phyloP scores from a whole-genome alignment of 2,888 invertebrate genomes.

The Drosophila pseudotakahashii region DNA sequence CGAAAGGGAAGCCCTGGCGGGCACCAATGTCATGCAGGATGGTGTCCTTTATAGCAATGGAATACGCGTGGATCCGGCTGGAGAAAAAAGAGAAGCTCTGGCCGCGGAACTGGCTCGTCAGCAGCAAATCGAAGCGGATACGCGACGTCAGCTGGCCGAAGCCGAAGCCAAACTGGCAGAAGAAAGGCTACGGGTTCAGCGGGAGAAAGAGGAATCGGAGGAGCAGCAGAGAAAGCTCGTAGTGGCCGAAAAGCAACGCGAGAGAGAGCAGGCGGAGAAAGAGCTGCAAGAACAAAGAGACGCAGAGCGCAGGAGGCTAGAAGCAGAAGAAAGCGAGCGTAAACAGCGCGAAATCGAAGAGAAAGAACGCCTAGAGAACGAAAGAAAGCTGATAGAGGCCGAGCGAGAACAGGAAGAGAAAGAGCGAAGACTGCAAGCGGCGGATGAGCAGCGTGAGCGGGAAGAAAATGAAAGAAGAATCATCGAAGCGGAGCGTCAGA shows the following conservation, averaged over 20 bases:
- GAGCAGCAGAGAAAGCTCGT: slow-evolving; percentile 53
- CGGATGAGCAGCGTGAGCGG: slow-evolving; percentile 36
- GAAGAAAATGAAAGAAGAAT: slow-evolving; percentile 51
- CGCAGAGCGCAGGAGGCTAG: slow-evolving; percentile 16
- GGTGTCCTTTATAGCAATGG: slow-evolving; percentile 83
- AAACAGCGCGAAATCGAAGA: slow-evolving; percentile 25
- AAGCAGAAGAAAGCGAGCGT: slow-evolving; percentile 8
- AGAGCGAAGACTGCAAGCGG: slow-evolving; percentile 36
- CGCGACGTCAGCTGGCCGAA: slow-evolving; percentile 74
- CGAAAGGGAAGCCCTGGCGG: slow-evolving; percentile 63
- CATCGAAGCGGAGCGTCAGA: slow-evolving; percentile 38
- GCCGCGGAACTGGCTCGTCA: slow-evolving; percentile 80
- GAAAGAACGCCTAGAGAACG: slow-evolving; percentile 33
- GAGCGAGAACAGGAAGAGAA: slow-evolving; percentile 15
- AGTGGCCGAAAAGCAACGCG: slow-evolving; percentile 52
- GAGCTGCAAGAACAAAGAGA: slow-evolving; percentile 33
- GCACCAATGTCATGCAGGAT: slow-evolving; percentile 82
- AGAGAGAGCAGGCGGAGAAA: slow-evolving; percentile 44
- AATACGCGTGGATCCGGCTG: slow-evolving; percentile 78
- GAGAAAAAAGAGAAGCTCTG: slow-evolving; percentile 51
- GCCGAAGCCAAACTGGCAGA: slow-evolving; percentile 75
- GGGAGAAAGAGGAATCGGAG: slow-evolving; percentile 48
- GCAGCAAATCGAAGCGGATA: slow-evolving; percentile 76
- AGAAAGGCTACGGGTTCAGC: slow-evolving; percentile 53
- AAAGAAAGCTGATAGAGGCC: slow-evolving; percentile 43